Evolutionary conservation across 2,113 vertebrate species (phyloP).

Genomic region (Ctenomys sociabilis): DNA sequence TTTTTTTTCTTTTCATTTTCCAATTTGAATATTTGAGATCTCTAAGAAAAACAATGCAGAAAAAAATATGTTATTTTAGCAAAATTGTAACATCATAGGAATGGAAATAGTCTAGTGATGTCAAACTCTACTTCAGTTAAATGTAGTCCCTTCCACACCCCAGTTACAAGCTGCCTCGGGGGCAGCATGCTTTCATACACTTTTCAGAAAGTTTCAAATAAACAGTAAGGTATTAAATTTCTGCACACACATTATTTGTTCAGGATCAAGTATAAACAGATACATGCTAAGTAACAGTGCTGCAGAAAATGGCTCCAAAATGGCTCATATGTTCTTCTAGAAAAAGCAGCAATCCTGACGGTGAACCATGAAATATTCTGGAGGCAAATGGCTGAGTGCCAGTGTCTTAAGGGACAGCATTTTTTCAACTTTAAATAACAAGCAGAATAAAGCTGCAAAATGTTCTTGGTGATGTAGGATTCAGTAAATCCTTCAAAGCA

Average conservation of each 20-base stretch:
- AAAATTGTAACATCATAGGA: background rate
- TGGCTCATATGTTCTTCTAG: slow-evolving; percentile 77
- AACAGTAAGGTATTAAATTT: slow-evolving; percentile 18
- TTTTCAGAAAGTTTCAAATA: slow-evolving; percentile 38
- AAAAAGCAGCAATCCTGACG: slow-evolving; percentile 75
- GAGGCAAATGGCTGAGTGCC: slow-evolving; percentile 70
- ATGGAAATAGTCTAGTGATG: background rate
- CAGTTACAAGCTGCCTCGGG: background rate
- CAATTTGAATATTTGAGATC: slow-evolving; percentile 17
- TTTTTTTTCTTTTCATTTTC: slow-evolving; percentile 14
- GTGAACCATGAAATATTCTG: slow-evolving; percentile 75
- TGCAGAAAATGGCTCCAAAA: slow-evolving; percentile 72
- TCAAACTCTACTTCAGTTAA: background rate
- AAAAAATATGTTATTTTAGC: background rate
- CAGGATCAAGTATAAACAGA: slow-evolving; percentile 69
- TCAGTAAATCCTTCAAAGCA: slow-evolving; percentile 58
- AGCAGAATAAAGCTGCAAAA: slow-evolving; percentile 74
- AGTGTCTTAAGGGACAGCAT: slow-evolving; percentile 70
- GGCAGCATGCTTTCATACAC: background rate
- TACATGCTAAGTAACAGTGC: slow-evolving; percentile 52
- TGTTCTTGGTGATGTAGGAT: slow-evolving; percentile 61
- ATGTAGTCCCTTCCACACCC: background rate
- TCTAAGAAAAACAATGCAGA: background rate
- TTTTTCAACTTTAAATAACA: slow-evolving; percentile 75
- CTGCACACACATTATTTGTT: slow-evolving; percentile 47